Evolutionary conservation across 2,113 vertebrate genomes (phyloP), one percentile per base, ranked within the genome.

Genomic region (Corythaeola cristata): DNA sequence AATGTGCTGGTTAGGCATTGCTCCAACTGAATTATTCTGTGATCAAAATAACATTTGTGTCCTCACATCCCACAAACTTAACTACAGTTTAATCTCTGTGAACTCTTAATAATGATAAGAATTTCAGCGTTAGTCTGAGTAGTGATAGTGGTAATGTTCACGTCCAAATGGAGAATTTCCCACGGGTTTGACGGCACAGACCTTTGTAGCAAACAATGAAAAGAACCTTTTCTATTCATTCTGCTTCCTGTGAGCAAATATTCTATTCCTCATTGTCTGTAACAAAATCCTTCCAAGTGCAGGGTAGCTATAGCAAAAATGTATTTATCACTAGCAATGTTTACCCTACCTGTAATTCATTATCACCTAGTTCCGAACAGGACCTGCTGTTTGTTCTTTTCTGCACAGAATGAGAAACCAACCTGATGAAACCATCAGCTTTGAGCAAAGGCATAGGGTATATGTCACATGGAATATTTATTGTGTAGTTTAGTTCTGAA

Each of bases 241-340:
- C 82, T 79, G 92, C 80, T 93, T 97, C 92, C 96, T 62, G 88
- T 97, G 93, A 97, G 94, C 94, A 98, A 98, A 98, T 96, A 98
- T 5, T 90, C 53, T 67, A 5, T 95, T 88, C 59, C 21, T 90
- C n/a, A 19, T 90, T 75, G 78, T 64, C 77, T 68, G 6, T 82
- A 68, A 47, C 49, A 89, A 95, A 93, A 89, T 95, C 95, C 67
- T 95, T 81, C 95, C 67, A 62, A 93, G 87, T 91, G 95, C 95
- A 86, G 78, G 6, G 41, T 95, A 92, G 81, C 74, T 89, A 28
- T 93, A 94, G 85, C 64, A 94, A 90, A 89, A 82, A 78, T 67
- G 66, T 94, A 67, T 92, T 97, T 97, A 73, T 87, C 63, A 71
- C 59, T 75, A 95, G 78, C 94, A 77, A 27, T 98, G 93, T 98